Conservation (phyloP, 2,888 invertebrate genomes). For the Julus scanicus region DNA sequence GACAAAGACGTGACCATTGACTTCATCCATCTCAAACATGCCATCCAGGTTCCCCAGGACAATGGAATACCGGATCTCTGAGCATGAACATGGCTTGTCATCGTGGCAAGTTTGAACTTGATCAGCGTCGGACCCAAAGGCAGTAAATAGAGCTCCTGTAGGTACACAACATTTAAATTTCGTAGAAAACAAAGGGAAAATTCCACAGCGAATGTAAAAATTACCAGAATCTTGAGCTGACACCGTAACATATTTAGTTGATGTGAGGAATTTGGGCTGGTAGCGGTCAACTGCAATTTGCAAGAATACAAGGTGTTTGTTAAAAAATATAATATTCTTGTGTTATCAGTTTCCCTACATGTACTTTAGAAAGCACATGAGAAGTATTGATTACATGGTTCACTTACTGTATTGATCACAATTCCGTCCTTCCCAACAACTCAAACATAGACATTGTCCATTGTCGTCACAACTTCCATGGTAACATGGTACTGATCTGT, state of each 20-base stretch:
- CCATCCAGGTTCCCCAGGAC: neutral
- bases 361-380: neutral
- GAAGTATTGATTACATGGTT: neutral
- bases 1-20: conserved; percentile 20
- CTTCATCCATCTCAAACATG: conserved; percentile 25
- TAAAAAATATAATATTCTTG: neutral
- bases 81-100: conserved; percentile 46
- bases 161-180: neutral
- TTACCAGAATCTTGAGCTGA: conserved; percentile 9
- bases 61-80: conserved; percentile 36
- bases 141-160: neutral
- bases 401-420: conserved; percentile 53
- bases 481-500: conserved; percentile 53
- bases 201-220: neutral
- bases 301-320: neutral
- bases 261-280: conserved; percentile 7
- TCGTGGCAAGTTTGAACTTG: conserved; percentile 44
- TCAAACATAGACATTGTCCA: conserved; percentile 29
- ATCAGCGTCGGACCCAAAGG: conserved; percentile 35
- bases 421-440: conserved; percentile 50
- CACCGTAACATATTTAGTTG: conserved; percentile 32
- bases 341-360: neutral
- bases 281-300: conserved; percentile 40
- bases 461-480: conserved; percentile 48
- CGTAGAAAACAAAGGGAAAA: too few species aligned